Evolutionary conservation across 2,888 invertebrate genomes (phyloP), one percentile per base, ranked within the genome.

Genomic region (Galerucella calmariensis): DNA sequence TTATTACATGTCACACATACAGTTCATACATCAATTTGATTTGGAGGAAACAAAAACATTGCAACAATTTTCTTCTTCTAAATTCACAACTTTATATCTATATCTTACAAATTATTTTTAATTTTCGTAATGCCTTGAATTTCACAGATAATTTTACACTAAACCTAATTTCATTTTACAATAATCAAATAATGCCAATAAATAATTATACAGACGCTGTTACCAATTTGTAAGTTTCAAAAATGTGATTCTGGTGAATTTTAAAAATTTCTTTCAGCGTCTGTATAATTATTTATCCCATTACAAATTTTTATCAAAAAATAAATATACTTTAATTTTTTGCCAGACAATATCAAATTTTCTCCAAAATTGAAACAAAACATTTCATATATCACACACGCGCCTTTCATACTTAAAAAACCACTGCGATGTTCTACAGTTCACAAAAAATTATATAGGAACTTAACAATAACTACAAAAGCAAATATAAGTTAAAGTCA

Each of bases 1-100:
- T 85, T 82, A 82, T 83, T 85, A 85, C 84, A 83, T 84, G 85
- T 85, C 85, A 86, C 85, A 85, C 85, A 85, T 85, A 85, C 82
- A 83, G 77, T 84, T 85, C 85, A 85, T 86, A 86, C 85, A 86
- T 84, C 84, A 83, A 84, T 83, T 85, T 84, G 80, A 81, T 83
- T 79, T 80, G 77, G 77, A 79, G 69, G 69, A 80, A 83, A 82
- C 80, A 80, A 82, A 84, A 84, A 82, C 82, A 83, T 84, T 82
- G 80, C 82, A 84, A 84, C 84, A 81, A 81, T 82, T 84, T 82
- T 81, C 79, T 76, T 58, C 24, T 83, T 80, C 81, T 82, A 82
- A 83, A 82, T 83, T 81, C 84, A 84, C 83, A 84, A 79, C 80
- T 80, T 83, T 82, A 81, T 80, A 80, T 80, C 82, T 83, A 83